Evolutionary conservation across 1,140 invertebrate genomes (phyloP).

Genomic region (Diprion similis): DNA sequence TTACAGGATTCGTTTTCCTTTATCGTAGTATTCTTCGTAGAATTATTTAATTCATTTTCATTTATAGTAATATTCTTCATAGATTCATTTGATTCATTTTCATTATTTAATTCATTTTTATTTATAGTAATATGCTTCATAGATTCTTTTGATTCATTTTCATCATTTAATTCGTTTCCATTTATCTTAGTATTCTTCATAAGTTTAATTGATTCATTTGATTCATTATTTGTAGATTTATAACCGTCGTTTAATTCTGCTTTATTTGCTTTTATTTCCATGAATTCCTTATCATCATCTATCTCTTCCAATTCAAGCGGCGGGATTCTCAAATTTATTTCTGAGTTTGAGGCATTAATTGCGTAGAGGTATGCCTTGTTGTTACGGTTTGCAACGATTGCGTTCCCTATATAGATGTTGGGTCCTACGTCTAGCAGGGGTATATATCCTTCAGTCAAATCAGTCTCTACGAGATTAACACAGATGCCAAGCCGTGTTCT

Average conservation of each 20-base stretch:
- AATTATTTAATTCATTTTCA: no score
- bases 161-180: not conserved
- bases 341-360: slow-evolving; percentile 12
- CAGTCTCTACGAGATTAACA: not conserved
- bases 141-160: no score
- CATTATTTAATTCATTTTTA: no score
- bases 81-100: no score
- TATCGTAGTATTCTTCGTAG: no score
- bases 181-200: no score
- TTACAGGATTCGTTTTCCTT: no score
- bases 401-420: slow-evolving; percentile 11
- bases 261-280: no score
- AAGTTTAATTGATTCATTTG: not conserved
- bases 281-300: no score
- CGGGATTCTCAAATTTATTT: slow-evolving; percentile 10
- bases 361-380: slow-evolving; percentile 2
- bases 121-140: no score
- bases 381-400: not conserved
- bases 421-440: not conserved
- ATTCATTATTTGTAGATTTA: not conserved
- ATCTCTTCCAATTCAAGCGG: not conserved
- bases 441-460: slow-evolving; percentile 7
- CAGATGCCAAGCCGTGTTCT: slow-evolving; percentile 9
- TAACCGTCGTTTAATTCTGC: not conserved
- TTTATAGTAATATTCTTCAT: no score